Evolutionary conservation across 2,113 vertebrate genomes (phyloP).

Genomic region (Percina caprodes): DNA sequence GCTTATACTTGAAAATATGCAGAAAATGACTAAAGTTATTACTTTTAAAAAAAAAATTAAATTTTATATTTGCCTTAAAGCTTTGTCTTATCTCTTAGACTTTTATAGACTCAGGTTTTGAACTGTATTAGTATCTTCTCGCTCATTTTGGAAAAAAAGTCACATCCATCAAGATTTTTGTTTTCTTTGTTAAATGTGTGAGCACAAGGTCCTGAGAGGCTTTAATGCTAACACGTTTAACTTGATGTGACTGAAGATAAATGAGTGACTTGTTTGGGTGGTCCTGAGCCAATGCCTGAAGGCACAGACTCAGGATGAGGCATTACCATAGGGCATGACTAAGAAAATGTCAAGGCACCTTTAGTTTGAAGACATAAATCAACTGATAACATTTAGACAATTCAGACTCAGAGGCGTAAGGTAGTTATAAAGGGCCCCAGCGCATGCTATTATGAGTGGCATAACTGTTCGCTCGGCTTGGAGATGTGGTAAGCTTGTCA

Average conservation of each 20-base stretch:
- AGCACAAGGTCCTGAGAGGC: background rate
- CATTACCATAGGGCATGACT: background rate
- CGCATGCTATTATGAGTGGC: no score
- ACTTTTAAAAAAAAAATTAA: no score
- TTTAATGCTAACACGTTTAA: background rate
- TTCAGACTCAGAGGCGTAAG: no score
- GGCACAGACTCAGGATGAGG: background rate
- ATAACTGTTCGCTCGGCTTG: no score
- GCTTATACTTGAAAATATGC: background rate
- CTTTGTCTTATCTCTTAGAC: background rate
- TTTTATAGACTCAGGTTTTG: background rate
- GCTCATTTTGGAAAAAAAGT: background rate
- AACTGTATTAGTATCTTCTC: background rate
- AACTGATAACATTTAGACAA: background rate
- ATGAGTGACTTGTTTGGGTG: background rate
- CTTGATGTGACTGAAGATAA: slow-evolving; percentile 31
- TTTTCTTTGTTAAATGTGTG: background rate
- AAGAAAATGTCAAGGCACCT: background rate
- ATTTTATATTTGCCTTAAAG: background rate
- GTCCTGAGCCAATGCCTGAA: background rate
- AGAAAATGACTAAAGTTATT: no score
- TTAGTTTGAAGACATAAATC: background rate
- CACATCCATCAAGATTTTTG: background rate
- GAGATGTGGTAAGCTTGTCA: no score
- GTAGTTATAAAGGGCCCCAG: no score